Evolutionary conservation across 2,888 invertebrate species (phyloP).

Genomic region (Spialia ferax): DNA sequence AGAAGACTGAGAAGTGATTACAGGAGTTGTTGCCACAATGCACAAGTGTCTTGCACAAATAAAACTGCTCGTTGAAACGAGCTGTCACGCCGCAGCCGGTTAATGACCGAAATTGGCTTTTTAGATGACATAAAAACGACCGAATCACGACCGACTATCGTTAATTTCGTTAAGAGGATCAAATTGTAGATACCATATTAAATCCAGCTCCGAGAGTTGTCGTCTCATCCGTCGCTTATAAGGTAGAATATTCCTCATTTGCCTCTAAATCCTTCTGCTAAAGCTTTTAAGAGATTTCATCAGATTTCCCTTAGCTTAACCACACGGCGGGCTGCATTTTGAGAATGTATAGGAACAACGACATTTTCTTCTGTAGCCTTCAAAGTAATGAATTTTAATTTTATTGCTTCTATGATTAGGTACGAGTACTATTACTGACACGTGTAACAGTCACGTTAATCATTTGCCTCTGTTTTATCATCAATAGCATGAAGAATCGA

Average conservation of each 20-base stretch:
- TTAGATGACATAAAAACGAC: conserved; percentile 17
- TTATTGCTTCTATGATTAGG: conserved; percentile 2
- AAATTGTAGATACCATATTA: not conserved
- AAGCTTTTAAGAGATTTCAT: not conserved
- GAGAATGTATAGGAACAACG: too few relatives aligned
- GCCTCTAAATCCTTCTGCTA: not conserved
- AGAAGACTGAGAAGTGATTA: conserved; percentile 21
- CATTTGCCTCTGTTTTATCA: not conserved
- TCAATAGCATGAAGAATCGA: conserved; percentile 19
- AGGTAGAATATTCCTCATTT: too few relatives aligned
- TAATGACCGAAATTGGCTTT: conserved; percentile 33
- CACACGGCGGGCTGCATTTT: too few relatives aligned
- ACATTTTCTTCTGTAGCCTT: too few relatives aligned
- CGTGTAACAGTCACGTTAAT: conserved; percentile 11
- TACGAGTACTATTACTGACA: not conserved
- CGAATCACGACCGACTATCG: conserved; percentile 1
- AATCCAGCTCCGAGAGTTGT: not conserved
- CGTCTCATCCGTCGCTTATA: too few relatives aligned
- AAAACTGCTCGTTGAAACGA: conserved; percentile 16
- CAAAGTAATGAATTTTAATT: not conserved
- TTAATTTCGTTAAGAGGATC: conserved; percentile 3
- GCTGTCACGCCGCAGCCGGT: conserved; percentile 18
- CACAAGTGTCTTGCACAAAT: conserved; percentile 27
- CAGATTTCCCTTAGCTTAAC: too few relatives aligned
- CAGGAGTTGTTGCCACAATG: conserved; percentile 22